Base-by-base conservation (phyloP, 92 coral and sea anemone genomes). In the Parazoanthus swiftii region DNA sequence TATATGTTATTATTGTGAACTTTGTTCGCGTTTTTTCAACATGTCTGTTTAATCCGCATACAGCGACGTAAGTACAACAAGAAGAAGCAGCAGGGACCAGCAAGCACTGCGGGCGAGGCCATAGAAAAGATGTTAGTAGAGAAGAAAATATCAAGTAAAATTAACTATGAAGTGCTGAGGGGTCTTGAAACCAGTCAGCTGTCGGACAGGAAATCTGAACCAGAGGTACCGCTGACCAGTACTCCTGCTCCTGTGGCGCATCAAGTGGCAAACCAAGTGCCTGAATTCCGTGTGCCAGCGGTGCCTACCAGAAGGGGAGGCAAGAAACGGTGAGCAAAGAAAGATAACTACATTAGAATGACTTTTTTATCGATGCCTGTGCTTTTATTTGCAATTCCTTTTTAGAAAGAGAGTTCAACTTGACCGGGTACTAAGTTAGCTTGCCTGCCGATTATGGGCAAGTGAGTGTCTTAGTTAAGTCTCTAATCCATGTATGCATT, bases 111-210 rank as follows among this genome's bases (percentile, higher is more conserved):
- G 0, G 99, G 99, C 10, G 99, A 97, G 75, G 99, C 99, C 70
- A 95, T 97, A 80, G 99, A 97, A 77, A 97, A 97, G 92, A 97
- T 97, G 99, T 86, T 97, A 20, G 98, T 97, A 38, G 99, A 97
- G 89, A 95, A 94, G 91, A 97, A 93, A 90, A 97, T 97, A 72
- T 97, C 99, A 46, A 93, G 94, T 74, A 97, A 97, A 88, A 97
- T 97, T 73, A 97, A 97, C 92, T 97, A 97, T 77, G 99, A 97
- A 76, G 99, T 97, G 20, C 91, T 97, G 0, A 89, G 99, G 29
- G 98, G 93, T 80, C 95, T 97, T 88, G 95, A 97, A 79, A 95
- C 94, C 6, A 93, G 94, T 82, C 95, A 92, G 82, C 88, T 91
- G 37, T 85, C 85, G 74, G 25, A 11, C 87, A 70, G 29, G 18